A percentile compares a stretch with the other conserved stretches of the same genome.
phyloP scores from a whole-genome alignment of 35 echinoderm and acorn worm species.

The Stichopus chloronotus region DNA sequence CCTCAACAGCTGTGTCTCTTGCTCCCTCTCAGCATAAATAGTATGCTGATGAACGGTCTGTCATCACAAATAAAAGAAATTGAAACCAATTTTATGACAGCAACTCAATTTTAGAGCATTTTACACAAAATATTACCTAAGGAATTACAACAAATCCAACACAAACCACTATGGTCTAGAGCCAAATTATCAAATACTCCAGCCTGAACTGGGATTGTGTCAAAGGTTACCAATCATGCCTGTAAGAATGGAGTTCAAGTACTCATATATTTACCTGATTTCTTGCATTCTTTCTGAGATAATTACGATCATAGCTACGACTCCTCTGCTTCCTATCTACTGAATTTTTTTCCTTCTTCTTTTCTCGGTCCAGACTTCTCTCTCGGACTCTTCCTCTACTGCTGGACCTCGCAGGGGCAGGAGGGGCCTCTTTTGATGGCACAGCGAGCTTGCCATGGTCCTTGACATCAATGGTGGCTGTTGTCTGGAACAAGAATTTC shows the following conservation, averaged over 20 bases:
- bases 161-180: too few relatives aligned
- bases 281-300: constrained; percentile 58
- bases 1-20: constrained; percentile 37
- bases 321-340: constrained; percentile 81
- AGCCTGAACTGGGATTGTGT: too few relatives aligned
- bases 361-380: constrained; percentile 81
- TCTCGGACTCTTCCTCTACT: constrained; percentile 77
- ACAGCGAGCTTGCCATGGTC: constrained; percentile 7
- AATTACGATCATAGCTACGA: constrained; percentile 74
- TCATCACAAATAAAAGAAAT: not conserved
- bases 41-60: constrained; percentile 48
- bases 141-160: too few relatives aligned
- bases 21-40: constrained; percentile 35
- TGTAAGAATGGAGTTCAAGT: too few relatives aligned
- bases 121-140: too few relatives aligned
- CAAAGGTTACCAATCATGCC: too few relatives aligned
- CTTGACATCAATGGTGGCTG: constrained; percentile 41
- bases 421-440: constrained; percentile 53
- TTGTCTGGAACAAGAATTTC: constrained; percentile 57
- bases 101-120: too few relatives aligned
- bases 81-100: too few relatives aligned
- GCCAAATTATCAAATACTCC: too few relatives aligned
- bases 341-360: constrained; percentile 63
- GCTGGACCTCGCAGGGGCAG: constrained; percentile 64
- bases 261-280: constrained; percentile 25